Conservation (phyloP, 2,113 vertebrate genomes). For the Puntigrus tetrazona region DNA sequence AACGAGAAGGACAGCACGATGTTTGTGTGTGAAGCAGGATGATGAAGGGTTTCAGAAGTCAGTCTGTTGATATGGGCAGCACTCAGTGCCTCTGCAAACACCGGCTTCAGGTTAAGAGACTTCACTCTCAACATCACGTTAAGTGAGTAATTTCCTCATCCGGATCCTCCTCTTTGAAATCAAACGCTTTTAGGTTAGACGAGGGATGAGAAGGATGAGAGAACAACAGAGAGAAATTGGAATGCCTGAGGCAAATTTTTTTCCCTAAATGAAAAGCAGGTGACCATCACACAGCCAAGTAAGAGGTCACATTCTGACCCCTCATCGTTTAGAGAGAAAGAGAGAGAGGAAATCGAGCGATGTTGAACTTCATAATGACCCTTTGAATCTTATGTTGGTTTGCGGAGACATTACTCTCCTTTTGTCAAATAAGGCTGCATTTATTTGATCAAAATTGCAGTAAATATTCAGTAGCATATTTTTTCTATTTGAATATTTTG, state of each 20-base stretch:
- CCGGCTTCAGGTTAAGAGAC: not conserved
- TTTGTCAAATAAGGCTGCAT: not conserved
- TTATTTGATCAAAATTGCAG: not conserved
- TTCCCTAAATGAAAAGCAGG: slow-evolving; percentile 77
- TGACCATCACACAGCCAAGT: slow-evolving; percentile 65
- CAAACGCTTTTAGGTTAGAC: slow-evolving; percentile 63
- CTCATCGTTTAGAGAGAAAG: not conserved
- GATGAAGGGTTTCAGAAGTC: not conserved
- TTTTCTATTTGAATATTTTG: not conserved
- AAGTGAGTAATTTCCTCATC: slow-evolving; percentile 74
- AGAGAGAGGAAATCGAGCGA: slow-evolving; percentile 7
- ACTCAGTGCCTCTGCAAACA: not conserved
- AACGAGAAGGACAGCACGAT: not conserved
- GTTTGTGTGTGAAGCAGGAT: not conserved
- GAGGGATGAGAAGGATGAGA: slow-evolving; percentile 43
- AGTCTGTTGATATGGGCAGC: not conserved
- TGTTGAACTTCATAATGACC: slow-evolving; percentile 1
- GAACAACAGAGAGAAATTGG: slow-evolving; percentile 48
- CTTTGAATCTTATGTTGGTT: not conserved
- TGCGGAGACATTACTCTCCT: not conserved
- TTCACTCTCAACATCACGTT: slow-evolving; percentile 61
- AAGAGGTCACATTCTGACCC: slow-evolving; percentile 56
- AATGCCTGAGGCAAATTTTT: slow-evolving; percentile 73
- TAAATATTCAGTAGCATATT: too few relatives aligned
- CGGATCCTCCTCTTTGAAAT: slow-evolving; percentile 67